Evolutionary conservation across 1,140 invertebrate genomes (phyloP), one percentile per base, ranked within the genome.

Genomic region (Prorops nasuta): DNA sequence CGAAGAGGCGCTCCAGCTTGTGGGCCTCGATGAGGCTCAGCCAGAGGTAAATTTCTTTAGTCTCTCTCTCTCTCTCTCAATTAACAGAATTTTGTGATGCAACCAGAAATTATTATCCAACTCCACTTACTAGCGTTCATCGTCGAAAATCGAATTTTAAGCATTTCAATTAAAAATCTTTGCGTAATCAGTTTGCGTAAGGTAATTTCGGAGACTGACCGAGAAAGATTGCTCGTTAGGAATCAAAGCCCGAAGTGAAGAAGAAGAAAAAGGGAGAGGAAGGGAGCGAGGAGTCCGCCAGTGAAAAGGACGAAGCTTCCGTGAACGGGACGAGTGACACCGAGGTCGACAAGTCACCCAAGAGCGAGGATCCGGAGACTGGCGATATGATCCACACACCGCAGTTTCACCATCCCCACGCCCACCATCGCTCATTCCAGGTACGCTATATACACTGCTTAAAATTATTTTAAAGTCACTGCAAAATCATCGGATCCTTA

Each of bases 1-100:
- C 31, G 86, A 88, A 60, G 86, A 88, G 64, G 86, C 86, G 22
- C 78, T 89, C 7, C 83, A 86, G 63, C 80, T 88, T 16, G 84
- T 87, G 32, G 85, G 85, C 43, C 81, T 89, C 64, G 83, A 87
- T 67, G 85, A 87, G 70, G 80, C 78, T 58, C 69, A 76, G 37
- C 66, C 78, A 53, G 75, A 80, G 72, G 80, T 81, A 28, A 28
- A 10, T 6, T 10, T 28, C 4, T 28, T 28, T 10, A 28, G 54
- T 48, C 57, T 64, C 3, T 3, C 53, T 38, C 15, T 42, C 41
- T 19, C 15, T 40, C 9, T 18, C 3, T 32, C 12, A 32, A 16
- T 46, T 37, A 14, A 9, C 0, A 7, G 9, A 16, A 10, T 12
- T 19, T 4, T n/a, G 19, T 10, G 3, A 21, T 3, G 19, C 7